Evolutionary conservation across 2,888 invertebrate species (phyloP).

Genomic region (Drosophila conformis): DNA sequence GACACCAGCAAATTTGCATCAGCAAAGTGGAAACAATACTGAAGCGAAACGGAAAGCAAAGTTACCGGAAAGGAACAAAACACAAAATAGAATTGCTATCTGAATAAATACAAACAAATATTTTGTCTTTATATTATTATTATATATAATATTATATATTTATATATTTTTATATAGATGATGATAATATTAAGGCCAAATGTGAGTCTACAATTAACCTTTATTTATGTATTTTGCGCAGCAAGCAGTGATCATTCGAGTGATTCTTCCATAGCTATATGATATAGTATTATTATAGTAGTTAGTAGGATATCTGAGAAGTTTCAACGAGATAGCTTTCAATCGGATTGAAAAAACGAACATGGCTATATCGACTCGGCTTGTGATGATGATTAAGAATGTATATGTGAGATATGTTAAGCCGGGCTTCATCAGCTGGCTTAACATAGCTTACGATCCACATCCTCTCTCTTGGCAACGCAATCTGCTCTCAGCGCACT

Average conservation of each 20-base stretch:
- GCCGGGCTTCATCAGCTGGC: no score
- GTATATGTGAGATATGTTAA: no score
- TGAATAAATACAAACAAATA: not conserved
- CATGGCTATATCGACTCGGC: not conserved
- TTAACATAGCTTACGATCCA: no score
- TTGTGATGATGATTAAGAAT: not conserved
- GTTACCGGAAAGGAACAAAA: not conserved
- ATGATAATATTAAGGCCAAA: not conserved
- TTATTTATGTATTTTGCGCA: not conserved
- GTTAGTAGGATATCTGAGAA: not conserved
- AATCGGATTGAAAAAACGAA: not conserved
- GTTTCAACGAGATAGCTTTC: not conserved
- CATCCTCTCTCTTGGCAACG: no score
- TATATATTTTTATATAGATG: not conserved
- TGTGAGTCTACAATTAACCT: not conserved
- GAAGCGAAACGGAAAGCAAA: no score
- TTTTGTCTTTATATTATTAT: not conserved
- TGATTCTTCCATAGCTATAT: not conserved
- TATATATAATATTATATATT: not conserved
- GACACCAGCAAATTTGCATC: conserved; percentile 2
- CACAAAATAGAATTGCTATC: not conserved
- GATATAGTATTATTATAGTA: not conserved
- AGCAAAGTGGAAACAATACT: not conserved
- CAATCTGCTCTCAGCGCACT: no score
- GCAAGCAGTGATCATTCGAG: not conserved